Conservation (phyloP, 2,888 invertebrate genomes). For the Lobophora halterata region DNA sequence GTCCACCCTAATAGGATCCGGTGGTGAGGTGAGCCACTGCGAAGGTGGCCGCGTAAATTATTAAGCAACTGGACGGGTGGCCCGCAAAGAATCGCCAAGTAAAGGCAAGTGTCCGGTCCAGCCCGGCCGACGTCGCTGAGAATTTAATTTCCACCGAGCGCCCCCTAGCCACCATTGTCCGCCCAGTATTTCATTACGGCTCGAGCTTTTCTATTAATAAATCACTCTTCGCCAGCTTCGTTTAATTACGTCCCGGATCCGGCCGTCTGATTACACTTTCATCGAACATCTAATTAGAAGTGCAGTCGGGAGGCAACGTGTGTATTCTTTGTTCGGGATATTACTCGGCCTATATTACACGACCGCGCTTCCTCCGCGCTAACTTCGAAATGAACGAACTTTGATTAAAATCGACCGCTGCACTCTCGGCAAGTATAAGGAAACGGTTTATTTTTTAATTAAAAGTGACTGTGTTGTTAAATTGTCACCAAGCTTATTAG, state of each 20-base stretch:
- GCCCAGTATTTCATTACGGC: constrained; percentile 80
- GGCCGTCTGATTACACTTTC: constrained; percentile 80
- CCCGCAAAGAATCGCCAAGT: constrained; percentile 66
- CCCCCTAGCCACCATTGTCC: constrained; percentile 75
- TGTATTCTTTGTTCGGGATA: constrained; percentile 74
- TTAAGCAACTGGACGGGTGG: constrained; percentile 54
- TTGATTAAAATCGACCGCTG: constrained; percentile 70
- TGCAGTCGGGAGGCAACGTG: constrained; percentile 65
- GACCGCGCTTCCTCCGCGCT: constrained; percentile 49
- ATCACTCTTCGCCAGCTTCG: constrained; percentile 79
- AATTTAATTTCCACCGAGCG: constrained; percentile 79
- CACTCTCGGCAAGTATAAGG: constrained; percentile 31
- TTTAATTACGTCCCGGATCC: constrained; percentile 79
- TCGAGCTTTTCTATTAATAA: constrained; percentile 81
- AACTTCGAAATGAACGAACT: constrained; percentile 72
- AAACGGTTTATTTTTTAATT: constrained; percentile 28
- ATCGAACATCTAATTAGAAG: constrained; percentile 80
- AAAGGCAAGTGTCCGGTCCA: constrained; percentile 51
- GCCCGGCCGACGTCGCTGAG: constrained; percentile 53
- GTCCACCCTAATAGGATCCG: constrained; percentile 60
- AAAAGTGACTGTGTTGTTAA: constrained; percentile 14
- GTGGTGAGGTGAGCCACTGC: constrained; percentile 32
- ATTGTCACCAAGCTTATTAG: neutral
- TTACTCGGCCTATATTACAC: constrained; percentile 67
- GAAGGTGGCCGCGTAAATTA: constrained; percentile 53